Base-by-base conservation (phyloP, 2,888 invertebrate genomes). In the Dicroscelio sp. region DNA sequence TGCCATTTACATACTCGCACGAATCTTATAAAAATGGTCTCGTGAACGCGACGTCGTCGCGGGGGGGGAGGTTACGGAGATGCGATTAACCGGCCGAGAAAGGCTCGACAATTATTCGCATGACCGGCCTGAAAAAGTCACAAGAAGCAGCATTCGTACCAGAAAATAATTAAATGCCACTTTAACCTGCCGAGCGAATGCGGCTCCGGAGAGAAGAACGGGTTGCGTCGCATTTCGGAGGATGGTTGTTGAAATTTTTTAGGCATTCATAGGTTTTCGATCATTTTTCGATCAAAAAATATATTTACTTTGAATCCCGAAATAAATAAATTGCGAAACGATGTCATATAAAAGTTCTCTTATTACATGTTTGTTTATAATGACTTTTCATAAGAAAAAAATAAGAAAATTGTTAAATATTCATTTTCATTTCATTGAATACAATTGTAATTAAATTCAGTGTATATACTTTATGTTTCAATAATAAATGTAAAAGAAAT, bases 1-100 rank as follows among this genome's bases (percentile, higher is more conserved):
- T 90, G 93, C n/a, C 93, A 92, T 94, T 95, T 90, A 93, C 91
- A 88, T 90, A 92, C 94, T 93, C 93, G 76, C 91, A 75, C 71
- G 78, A 86, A 79, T 90, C 65, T 85, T 86, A 86, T 86, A 89
- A 86, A 88, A 83, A 86, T 58, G 43, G 38, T 58, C 31, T 33
- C n/a, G n/a, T n/a, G n/a, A n/a, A n/a, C n/a, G n/a, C n/a, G n/a
- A n/a, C n/a, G n/a, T n/a, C n/a, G n/a, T n/a, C n/a, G n/a, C n/a
- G n/a, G n/a, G n/a, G n/a, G n/a, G n/a, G n/a, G 35, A 6, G 12
- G 48, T 33, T 5, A 23, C 33, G 27, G 55, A 52, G 2, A n/a
- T 58, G 48, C 25, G 55, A 75, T 30, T 31, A 10, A 78, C n/a
- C 10, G 65, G 31, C 20, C 63, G 78, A 60, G 30, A 20, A 38